Base-by-base conservation (phyloP, 2,113 vertebrate species). In the Oreochromis aureus region DNA sequence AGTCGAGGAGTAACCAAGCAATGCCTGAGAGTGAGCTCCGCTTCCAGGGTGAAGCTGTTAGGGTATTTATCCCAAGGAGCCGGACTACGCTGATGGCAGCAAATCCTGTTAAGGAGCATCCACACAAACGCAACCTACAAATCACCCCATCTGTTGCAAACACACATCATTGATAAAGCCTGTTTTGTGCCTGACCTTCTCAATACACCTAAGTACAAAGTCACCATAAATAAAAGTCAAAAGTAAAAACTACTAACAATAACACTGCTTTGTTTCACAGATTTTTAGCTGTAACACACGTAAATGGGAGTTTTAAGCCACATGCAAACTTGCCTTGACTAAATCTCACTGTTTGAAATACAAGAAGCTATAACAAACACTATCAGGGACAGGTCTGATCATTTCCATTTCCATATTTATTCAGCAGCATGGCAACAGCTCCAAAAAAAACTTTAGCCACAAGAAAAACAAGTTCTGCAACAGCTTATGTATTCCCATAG, bases 81-180 rank as follows among this genome's bases (percentile, higher is more conserved):
- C 7, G 2, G 82, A 89, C 89, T 78, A 13, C 2, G 61, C 91
- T 92, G 91, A 94, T 89, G 12, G 73, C 76, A 86, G 85, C 92
- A 93, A 95, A 96, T 96, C 93, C 93, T 81, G 82, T 93, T 95
- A 95, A 92, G 85, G 90, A 83, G 73, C 51, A 32, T 93, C 81
- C 30, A 24, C 89, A 78, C 55, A 61, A 80, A 81, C 16, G 59
- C 55, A 84, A 51, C 19, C 22, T 24, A 41, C 76, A 69, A 53
- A 55, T 56, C 82, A 76, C 44, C 22, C 24, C 10, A 16, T 59
- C 63, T 32, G 41, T 59, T 34, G 51, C 39, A 86, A 32, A 85
- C 32, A 81, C 80, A 58, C 86, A 44, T 30, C 6, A 44, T 19
- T 15, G 36, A 51, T 46, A 27, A 30, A 82, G 86, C 39, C 18